Base-by-base conservation (phyloP, 2,888 invertebrate species). In the Atrina japonica region DNA sequence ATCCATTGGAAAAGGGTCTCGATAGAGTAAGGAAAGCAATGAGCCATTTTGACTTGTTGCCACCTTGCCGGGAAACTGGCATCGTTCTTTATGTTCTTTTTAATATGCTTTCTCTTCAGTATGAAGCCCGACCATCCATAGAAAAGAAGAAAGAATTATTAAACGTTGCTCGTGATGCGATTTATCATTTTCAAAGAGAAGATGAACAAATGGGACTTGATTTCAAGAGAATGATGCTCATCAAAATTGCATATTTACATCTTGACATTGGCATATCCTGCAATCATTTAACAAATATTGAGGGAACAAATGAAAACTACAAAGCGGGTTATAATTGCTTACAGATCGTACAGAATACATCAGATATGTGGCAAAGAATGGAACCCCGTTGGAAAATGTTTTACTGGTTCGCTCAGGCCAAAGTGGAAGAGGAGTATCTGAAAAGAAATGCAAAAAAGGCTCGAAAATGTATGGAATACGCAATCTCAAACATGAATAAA, bases 11-110 rank as follows among this genome's bases (percentile, higher is more conserved):
- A n/a, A 60, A 63, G 2, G 73, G 71, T 18, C 58, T 71, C 7
- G 71, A 73, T 9, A 58, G 66, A 35, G 35, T 77, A 9, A 60
- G 76, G 27, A 64, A 70, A 11, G 76, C 77, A 3, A 73, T 73
- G 41, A 63, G 70, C 16, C 73, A 73, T 27, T 66, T 70, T 2
- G 70, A 73, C 18, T 23, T 66, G 9, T 60, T 78, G 2, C 50
- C 59, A 3, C 70, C 76, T 6, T 75, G 79, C 61, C 75, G 72
- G 25, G 74, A 75, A 45, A 72, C 77, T 0, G 79, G 79, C 9
- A 70, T 79, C 53, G 77, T 79, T 11, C 66, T 68, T 30, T 79
- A 79, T 61, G 77, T 79, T 21, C 68, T 76, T 52, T 71, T 73
- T 3, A 79, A 79, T 43, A 63, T 79, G 43, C 35, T 79, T 1